Conservation (phyloP, 2,113 vertebrate genomes). For the Nymphicus hollandicus region DNA sequence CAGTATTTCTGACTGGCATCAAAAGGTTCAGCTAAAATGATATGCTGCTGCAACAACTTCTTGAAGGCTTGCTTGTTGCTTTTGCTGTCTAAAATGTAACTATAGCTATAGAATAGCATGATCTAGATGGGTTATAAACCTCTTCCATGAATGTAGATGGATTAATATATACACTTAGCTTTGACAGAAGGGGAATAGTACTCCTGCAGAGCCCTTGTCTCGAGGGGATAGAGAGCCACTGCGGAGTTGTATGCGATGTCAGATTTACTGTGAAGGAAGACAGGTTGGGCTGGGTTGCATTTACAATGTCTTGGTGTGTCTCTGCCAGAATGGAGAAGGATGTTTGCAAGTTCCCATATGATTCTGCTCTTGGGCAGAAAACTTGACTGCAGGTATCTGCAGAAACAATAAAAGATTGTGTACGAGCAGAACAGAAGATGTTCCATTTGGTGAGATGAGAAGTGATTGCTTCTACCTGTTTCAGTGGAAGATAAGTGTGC, state of each 20-base stretch:
- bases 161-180: neutral
- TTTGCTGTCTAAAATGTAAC: slow-evolving; percentile 40
- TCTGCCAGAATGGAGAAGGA: neutral
- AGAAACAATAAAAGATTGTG: neutral
- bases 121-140: slow-evolving; percentile 10
- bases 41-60: slow-evolving; percentile 31
- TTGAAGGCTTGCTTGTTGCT: slow-evolving; percentile 38
- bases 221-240: neutral
- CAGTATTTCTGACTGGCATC: slow-evolving; percentile 20
- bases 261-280: neutral
- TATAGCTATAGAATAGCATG: neutral
- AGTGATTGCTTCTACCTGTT: neutral
- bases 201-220: neutral
- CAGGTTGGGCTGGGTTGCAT: neutral
- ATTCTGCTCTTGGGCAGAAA: neutral
- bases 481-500: neutral
- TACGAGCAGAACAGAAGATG: neutral
- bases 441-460: neutral
- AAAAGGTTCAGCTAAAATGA: slow-evolving; percentile 25
- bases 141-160: neutral
- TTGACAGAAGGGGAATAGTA: neutral
- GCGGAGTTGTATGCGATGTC: rapidly evolving
- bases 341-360: neutral
- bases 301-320: neutral
- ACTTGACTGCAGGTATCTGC: neutral